These are phyloP conservation scores for Thereva nobilitata DNA, from an alignment of 2,888 invertebrate genomes.

Conservation along the genomic window DNA sequence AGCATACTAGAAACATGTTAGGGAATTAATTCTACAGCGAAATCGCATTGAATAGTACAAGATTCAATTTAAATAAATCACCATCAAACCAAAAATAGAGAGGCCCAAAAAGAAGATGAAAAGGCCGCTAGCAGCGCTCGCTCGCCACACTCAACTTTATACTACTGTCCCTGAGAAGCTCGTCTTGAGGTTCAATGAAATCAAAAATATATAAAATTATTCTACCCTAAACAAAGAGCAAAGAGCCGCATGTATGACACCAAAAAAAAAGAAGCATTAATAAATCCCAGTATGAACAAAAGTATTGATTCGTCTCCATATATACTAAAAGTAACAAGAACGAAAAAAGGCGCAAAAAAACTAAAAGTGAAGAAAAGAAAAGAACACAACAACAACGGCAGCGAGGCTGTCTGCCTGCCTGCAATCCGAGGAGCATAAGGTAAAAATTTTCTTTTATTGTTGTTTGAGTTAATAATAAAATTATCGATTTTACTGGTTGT, in stretches of 20 bases:
- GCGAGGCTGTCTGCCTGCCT: not conserved
- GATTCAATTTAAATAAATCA: too few species aligned
- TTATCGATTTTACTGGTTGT: slow-evolving; percentile 29
- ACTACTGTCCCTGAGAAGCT: too few species aligned
- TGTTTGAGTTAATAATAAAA: slow-evolving; percentile 37
- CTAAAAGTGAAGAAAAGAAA: slow-evolving; percentile 14
- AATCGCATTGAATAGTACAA: too few species aligned
- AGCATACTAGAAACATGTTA: too few species aligned
- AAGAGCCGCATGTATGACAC: not conserved
- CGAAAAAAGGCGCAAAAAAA: slow-evolving; percentile 23
- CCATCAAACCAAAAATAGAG: too few species aligned
- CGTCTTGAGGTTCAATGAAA: too few species aligned
- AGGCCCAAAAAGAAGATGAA: too few species aligned
- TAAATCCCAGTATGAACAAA: slow-evolving; percentile 29
- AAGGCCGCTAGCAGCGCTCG: too few species aligned
- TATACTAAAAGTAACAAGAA: not conserved
- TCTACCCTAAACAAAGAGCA: too few species aligned
- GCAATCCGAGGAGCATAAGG: slow-evolving; percentile 25
- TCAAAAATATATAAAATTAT: too few species aligned
- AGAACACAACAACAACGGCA: slow-evolving; percentile 19
- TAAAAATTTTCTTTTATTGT: slow-evolving; percentile 34
- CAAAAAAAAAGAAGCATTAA: slow-evolving; percentile 14
- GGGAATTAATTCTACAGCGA: too few species aligned
- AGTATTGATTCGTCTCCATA: slow-evolving; percentile 28
- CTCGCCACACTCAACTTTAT: too few species aligned